A percentile compares a stretch with the other conserved stretches of the same genome.
These are phyloP conservation scores for Misgurnus anguillicaudatus DNA, from an alignment of 2,113 vertebrate species.

Conservation along the genomic window DNA sequence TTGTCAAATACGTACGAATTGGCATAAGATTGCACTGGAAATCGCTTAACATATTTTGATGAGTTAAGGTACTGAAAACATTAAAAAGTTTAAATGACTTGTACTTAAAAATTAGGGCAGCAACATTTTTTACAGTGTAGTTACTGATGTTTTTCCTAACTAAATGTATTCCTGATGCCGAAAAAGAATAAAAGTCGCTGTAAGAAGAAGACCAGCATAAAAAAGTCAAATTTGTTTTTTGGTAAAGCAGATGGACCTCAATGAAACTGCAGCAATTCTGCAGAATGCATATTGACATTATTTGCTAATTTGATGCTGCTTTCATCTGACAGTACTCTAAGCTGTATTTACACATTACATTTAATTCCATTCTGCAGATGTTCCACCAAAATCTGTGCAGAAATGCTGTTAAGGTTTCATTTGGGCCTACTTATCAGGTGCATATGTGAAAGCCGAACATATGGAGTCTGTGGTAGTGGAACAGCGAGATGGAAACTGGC, in stretches of 20 bases:
- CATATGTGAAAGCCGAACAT: conserved; percentile 20
- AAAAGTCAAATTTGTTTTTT: conserved; percentile 26
- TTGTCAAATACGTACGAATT: too few species aligned
- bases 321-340: neutral
- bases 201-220: too few species aligned
- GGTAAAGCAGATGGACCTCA: neutral
- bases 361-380: neutral
- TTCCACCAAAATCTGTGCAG: neutral
- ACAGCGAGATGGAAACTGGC: conserved; percentile 2
- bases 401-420: neutral
- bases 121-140: too few species aligned
- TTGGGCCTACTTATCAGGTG: neutral
- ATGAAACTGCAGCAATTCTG: neutral
- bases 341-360: neutral
- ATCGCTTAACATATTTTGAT: too few species aligned
- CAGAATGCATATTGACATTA: neutral
- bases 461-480: conserved; percentile 23
- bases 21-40: too few species aligned
- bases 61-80: too few species aligned
- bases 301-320: neutral
- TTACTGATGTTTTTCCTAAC: too few species aligned
- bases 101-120: too few species aligned
- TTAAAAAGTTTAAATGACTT: too few species aligned
- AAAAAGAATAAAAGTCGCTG: too few species aligned
- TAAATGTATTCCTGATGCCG: too few species aligned